phyloP scores from a whole-genome alignment of 2,888 invertebrate species.

The Eupithecia subumbrata region DNA sequence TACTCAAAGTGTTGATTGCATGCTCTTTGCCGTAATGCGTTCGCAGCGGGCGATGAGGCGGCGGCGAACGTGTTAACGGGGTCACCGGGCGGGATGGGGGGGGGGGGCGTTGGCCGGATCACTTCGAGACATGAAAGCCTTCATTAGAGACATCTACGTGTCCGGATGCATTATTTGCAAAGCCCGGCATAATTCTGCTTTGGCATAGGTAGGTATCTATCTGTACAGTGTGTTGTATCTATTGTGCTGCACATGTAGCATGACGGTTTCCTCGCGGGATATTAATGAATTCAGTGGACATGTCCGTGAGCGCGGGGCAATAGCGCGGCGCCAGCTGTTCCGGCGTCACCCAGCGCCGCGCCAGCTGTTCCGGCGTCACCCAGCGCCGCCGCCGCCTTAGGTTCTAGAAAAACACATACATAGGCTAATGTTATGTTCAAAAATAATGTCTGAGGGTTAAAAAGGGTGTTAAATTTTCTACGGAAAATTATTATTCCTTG shows the following conservation, averaged over 20 bases:
- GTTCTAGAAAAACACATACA: too few species aligned
- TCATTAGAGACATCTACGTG: background rate
- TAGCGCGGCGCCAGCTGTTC: too few species aligned
- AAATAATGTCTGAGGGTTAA: too few species aligned
- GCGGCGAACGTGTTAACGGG: background rate
- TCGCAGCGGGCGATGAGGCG: background rate
- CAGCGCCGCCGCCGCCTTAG: too few species aligned
- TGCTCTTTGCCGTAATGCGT: background rate
- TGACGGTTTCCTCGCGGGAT: too few species aligned
- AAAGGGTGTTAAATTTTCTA: too few species aligned
- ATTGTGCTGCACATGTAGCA: background rate
- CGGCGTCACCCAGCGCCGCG: too few species aligned
- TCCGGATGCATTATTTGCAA: background rate
- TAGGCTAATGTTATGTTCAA: too few species aligned
- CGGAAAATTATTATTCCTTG: too few species aligned
- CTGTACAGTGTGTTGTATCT: background rate
- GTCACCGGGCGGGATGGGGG: background rate
- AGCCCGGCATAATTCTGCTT: background rate
- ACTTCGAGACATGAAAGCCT: background rate
- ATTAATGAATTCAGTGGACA: too few species aligned
- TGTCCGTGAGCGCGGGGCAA: too few species aligned
- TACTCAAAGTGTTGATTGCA: slow-evolving; percentile 1
- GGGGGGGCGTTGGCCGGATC: background rate
- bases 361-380: too few species aligned
- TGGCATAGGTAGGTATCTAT: background rate